These are phyloP conservation scores for Anoplolepis gracilipes DNA, from an alignment of 1,140 invertebrate genomes.

Conservation along the genomic window DNA sequence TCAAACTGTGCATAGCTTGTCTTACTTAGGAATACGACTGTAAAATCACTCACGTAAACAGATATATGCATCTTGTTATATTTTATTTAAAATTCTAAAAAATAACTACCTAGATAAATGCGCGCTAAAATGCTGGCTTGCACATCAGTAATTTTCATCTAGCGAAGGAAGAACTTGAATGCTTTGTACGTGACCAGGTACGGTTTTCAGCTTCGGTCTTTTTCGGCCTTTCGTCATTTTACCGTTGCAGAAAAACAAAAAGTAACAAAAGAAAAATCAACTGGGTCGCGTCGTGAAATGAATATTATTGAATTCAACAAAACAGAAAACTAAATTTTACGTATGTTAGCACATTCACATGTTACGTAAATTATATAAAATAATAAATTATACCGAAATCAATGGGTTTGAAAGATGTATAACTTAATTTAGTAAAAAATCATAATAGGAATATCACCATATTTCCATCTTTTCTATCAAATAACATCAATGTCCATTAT, in stretches of 20 bases:
- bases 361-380: slow-evolving; percentile 2
- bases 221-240: slow-evolving; percentile 30
- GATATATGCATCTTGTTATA: slow-evolving; percentile 38
- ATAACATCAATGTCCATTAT: slow-evolving; percentile 31
- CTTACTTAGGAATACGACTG: background rate
- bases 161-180: slow-evolving; percentile 22
- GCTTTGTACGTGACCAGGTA: slow-evolving; percentile 41
- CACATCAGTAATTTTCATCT: slow-evolving; percentile 50
- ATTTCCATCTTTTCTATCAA: slow-evolving; percentile 8
- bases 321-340: background rate
- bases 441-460: slow-evolving; percentile 1
- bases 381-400: slow-evolving; percentile 2
- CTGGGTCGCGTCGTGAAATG: background rate
- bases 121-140: slow-evolving; percentile 21
- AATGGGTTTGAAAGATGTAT: background rate
- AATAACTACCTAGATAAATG: slow-evolving; percentile 34
- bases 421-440: slow-evolving; percentile 20
- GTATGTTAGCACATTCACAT: background rate
- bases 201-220: slow-evolving; percentile 37
- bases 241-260: slow-evolving; percentile 3
- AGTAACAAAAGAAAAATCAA: background rate
- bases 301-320: slow-evolving; percentile 21
- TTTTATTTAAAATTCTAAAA: slow-evolving; percentile 46
- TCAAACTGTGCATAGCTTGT: background rate
- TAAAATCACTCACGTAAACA: slow-evolving; percentile 51